phyloP scores from a whole-genome alignment of 92 coral and sea anemone species.

The Desmophyllum pertusum region DNA sequence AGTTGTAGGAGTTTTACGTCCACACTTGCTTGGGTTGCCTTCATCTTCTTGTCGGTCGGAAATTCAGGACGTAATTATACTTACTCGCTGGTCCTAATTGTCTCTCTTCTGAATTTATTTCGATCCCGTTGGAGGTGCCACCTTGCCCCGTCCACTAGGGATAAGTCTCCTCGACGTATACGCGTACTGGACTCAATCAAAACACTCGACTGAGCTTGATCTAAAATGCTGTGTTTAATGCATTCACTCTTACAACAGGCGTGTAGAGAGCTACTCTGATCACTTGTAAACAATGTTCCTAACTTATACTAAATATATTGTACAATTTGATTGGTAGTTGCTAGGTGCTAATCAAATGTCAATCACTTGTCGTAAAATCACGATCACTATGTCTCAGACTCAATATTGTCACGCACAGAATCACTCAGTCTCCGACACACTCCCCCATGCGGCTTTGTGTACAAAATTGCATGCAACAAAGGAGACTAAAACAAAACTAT shows the following conservation, averaged over 20 bases:
- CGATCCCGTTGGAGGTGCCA: constrained; percentile 66
- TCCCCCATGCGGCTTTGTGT: constrained; percentile 14
- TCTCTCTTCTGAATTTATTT: background rate
- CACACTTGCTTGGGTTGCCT: background rate
- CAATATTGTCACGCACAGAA: background rate
- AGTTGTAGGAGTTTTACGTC: constrained; percentile 15
- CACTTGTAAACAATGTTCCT: too few relatives aligned
- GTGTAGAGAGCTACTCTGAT: too few relatives aligned
- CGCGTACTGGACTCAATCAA: too few relatives aligned
- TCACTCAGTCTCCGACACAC: constrained; percentile 1
- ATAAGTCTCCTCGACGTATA: too few relatives aligned
- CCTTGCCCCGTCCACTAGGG: too few relatives aligned
- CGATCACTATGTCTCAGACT: background rate
- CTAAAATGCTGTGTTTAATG: too few relatives aligned
- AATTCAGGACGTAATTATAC: constrained; percentile 31
- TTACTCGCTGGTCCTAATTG: too few relatives aligned
- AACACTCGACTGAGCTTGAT: too few relatives aligned
- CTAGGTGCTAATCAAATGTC: background rate
- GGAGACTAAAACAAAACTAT: constrained; percentile 19
- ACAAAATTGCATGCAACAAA: constrained; percentile 13
- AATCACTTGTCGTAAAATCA: background rate
- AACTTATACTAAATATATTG: too few relatives aligned
- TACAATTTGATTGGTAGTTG: background rate
- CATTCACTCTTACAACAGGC: too few relatives aligned
- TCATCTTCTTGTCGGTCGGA: background rate